Evolutionary conservation across 2,888 invertebrate species (phyloP), one percentile per base, ranked within the genome.

Genomic region (Phyllotreta striolata): DNA sequence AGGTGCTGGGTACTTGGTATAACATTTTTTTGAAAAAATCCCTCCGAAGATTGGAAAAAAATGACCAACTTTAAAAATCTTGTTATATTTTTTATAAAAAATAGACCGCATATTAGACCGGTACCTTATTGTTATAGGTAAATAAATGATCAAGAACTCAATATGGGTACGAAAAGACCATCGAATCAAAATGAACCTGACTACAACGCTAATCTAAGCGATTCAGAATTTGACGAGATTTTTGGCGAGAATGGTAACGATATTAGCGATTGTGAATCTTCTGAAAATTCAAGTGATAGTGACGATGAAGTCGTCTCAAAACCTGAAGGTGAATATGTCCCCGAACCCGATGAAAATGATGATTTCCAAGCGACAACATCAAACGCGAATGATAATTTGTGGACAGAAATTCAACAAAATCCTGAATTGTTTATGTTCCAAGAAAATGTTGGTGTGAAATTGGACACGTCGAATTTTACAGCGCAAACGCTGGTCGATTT

Each of bases 171-270:
- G 3, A 49, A 49, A 49, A 49, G 24, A 49, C 49, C 49, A 49
- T 37, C 35, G 49, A 49, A 9, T 49, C 2, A 39, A 55, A 55
- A 55, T 55, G 12, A 55, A 55, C 6, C 41, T 54, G 13, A 54
- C 13, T 40, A 54, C 40, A 40, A 54, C 40, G 40, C 40, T 12
- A 54, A 54, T 54, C 54, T 49, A 24, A 49, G 51, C 35, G 51
- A 49, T 49, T 49, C 51, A 14, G 51, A 49, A 49, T 49, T 49
- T 40, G 54, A 55, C 40, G 14, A 13, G 39, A 55, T 40, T 55
- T 55, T 55, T 10, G 40, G 54, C 54, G 40, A 55, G 54, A 24
- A 55, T 55, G 54, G 40, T 55, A 40, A 55, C 54, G 39, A 55
- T 10, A 24, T 12, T 46, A 46, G 46, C 46, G 46, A 49, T 49